Evolutionary conservation across 2,888 invertebrate species (phyloP), one percentile per base, ranked within the genome.

Genomic region (Biston betularia): DNA sequence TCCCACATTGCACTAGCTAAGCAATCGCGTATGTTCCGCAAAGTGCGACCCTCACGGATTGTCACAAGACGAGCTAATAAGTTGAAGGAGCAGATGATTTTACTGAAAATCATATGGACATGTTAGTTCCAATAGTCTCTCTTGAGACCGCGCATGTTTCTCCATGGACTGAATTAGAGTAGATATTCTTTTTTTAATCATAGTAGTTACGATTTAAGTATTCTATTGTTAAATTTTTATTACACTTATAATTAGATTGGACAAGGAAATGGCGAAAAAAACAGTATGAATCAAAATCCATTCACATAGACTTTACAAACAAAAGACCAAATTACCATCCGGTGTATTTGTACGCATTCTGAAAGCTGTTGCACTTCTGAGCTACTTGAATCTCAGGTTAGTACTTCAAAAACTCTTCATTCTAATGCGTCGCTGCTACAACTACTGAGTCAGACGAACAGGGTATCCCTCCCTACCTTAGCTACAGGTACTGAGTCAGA

Each of bases 1-100:
- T 71, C 72, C 70, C 76, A 73, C 68, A 72, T 67, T 72, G 71
- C 72, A 75, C 72, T 65, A 72, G 71, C 72, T 72, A 64, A 65
- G 62, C 73, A 73, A 42, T 10, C 11, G 42, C 35, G 35, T 35
- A 35, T 65, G 62, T 63, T 64, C 59, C 66, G 62, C 57, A 66
- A 63, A 66, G 58, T 70, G 66, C 63, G 61, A 66, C 45, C 45
- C 5, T 45, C 14, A 45, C 42, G 42, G 42, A 42, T 42, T 42
- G 42, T 42, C 42, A 42, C 65, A 49, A 52, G 52, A 52, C 54
- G 65, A 35, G 35, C 35, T 35, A 35, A 35, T 35, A 66, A 69
- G 73, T 70, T 72, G 71, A 70, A 68, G 58, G 61, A 68, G 58
- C 68, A 68, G 65, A 68, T 63, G 56, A 68, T 64, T 64, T 68